Base-by-base conservation (phyloP, 2,797 vertebrate genomes). In the Peromyscus melanophrys region DNA sequence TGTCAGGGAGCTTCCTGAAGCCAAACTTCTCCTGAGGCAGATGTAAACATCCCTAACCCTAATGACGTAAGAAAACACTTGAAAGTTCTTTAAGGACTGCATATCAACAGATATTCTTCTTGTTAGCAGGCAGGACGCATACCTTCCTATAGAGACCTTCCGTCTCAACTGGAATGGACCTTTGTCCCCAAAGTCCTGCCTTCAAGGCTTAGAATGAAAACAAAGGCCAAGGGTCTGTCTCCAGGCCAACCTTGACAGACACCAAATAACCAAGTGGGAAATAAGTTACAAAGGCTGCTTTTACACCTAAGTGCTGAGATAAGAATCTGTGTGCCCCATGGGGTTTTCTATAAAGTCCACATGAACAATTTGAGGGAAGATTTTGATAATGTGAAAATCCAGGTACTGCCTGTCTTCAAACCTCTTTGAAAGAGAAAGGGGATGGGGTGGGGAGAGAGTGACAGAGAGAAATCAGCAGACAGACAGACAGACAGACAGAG, bases 21-120 rank as follows among this genome's bases (percentile, higher is more conserved):
- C 27, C 71, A 29, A 21, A 1, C 37, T 84, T 91, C 83, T 94
- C 89, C 67, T 37, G 4, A 82, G 78, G 61, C 65, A 85, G 19
- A 4, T 82, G 43, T 85, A 76, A 95, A 87, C 59, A 78, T 84
- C 52, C 49, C 77, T 90, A 46, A 65, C 76, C 71, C 81, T 86
- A 77, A 84, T 76, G 84, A 93, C 55, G 87, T 80, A 87, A 94
- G 83, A 67, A 95, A 94, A 88, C 55, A 80, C 85, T 77, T 86
- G 52, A 89, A 95, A 95, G 76, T 23, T 73, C 96, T 96, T 43
- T 88, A 85, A 86, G 77, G 43, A 67, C 82, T 89, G 52, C 59
- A 69, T 93, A 92, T 95, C 83, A 94, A 19, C 76, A 61, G 88
- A 61, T 90, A 71, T 9, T 9, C 13, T 69, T 82, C 90, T 89